phyloP scores from a whole-genome alignment of 2,888 invertebrate species.

The Melitaea athalia region DNA sequence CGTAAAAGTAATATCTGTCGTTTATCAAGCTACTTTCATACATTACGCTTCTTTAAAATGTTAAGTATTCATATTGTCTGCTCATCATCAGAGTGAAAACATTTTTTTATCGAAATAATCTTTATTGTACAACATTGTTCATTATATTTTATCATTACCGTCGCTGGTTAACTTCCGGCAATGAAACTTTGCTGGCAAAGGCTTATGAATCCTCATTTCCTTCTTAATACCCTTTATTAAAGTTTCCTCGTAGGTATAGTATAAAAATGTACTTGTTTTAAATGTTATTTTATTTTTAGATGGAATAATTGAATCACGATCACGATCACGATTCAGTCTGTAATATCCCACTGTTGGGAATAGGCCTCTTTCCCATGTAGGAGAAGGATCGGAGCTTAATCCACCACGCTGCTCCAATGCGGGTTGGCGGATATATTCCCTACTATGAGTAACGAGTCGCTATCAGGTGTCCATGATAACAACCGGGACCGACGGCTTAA shows the following conservation, averaged over 20 bases:
- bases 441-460: too few relatives aligned
- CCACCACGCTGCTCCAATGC: too few relatives aligned
- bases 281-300: not conserved
- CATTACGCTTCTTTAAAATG: conserved; percentile 1
- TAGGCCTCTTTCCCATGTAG: too few relatives aligned
- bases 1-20: not conserved
- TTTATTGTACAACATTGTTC: conserved; percentile 14
- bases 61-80: not conserved
- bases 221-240: not conserved
- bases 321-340: too few relatives aligned
- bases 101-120: not conserved
- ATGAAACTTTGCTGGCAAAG: conserved; percentile 18
- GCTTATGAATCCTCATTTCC: conserved; percentile 16
- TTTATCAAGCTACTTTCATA: not conserved
- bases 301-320: too few relatives aligned
- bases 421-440: too few relatives aligned
- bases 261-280: not conserved
- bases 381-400: too few relatives aligned
- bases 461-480: too few relatives aligned
- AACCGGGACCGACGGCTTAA: too few relatives aligned
- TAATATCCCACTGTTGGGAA: too few relatives aligned
- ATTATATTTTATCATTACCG: conserved; percentile 6
- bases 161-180: conserved; percentile 7
- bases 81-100: not conserved
- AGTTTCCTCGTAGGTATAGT: not conserved